Percentiles rank a stretch among this genome's conserved stretches.
Conservation (phyloP, 2,113 vertebrate genomes). For the Vimba vimba region DNA sequence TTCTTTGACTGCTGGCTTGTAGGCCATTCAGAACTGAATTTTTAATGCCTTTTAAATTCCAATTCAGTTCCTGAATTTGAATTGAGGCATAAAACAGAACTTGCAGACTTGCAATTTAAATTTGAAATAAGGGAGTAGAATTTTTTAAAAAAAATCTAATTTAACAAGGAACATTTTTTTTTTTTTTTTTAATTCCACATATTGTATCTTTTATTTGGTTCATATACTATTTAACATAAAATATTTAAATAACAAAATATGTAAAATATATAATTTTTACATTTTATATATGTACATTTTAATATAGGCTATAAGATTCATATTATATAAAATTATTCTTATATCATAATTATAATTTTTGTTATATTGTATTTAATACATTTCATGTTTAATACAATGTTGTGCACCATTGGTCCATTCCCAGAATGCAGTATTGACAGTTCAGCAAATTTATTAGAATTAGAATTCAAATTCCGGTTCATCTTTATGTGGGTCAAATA, state of each 20-base stretch:
- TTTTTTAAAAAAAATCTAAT: too few relatives aligned
- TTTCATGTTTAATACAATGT: not conserved
- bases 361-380: not conserved
- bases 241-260: too few relatives aligned
- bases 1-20: not conserved
- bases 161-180: too few relatives aligned
- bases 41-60: not conserved
- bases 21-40: not conserved
- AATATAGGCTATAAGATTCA: too few relatives aligned
- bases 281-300: too few relatives aligned
- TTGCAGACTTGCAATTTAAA: not conserved
- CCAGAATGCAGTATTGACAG: too few relatives aligned
- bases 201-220: not conserved
- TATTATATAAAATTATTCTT: not conserved
- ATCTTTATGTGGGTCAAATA: not conserved
- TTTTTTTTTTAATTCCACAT: not conserved
- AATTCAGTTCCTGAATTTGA: not conserved
- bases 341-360: not conserved
- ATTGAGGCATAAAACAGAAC: not conserved
- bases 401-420: not conserved
- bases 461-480: not conserved
- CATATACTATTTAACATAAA: not conserved
- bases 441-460: too few relatives aligned
- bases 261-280: too few relatives aligned
- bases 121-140: too few relatives aligned